Evolutionary conservation across 1,140 invertebrate genomes (phyloP), one percentile per base, ranked within the genome.

Genomic region (Drosophila lacteicornis): DNA sequence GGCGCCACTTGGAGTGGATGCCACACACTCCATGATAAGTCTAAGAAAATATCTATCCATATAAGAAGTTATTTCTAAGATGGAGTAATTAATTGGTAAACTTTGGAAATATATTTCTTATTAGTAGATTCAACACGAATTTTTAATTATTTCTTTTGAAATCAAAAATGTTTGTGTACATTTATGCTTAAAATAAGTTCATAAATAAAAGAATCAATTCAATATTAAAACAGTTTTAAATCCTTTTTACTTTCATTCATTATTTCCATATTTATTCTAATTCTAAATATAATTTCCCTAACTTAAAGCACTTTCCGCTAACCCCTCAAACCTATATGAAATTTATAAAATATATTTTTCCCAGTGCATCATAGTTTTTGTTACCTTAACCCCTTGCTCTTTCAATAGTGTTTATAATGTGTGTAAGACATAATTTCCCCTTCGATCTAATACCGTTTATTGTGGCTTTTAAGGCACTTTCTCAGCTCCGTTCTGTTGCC

Each of bases 1-100:
- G 84, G 84, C 84, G 84, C 84, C 84, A 88, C 85, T 75, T 49
- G 47, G 59, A 40, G 30, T 45, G 49, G 63, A 61, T 51, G 51
- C 57, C 62, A 65, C 62, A 62, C 62, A 36, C 19, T 17, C 13
- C 6, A 2, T 40, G 15, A 0, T 13, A 9, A 63, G 2, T 12
- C 6, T 2, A 1, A 36, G n/a, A 13, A 30, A 15, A 58, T 12
- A 3, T 7, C 0, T 9, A 17, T 9, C 1, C 1, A 11, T 13
- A 27, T 1, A 27, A 13, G 5, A 13, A 45, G 15, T 8, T 7
- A 58, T 38, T 38, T 40, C 36, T 55, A 19, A 36, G 17, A 3
- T 15, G 1, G 6, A 53, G 17, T 11, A 36, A 36, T 36, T 36
- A 36, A 36, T 36, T 36, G 9, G 5, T 36, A 9, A 11, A 36